Percentiles rank a stretch among this genome's conserved stretches.
Conservation (phyloP, 2,888 invertebrate species). For the Steromphala cineraria region DNA sequence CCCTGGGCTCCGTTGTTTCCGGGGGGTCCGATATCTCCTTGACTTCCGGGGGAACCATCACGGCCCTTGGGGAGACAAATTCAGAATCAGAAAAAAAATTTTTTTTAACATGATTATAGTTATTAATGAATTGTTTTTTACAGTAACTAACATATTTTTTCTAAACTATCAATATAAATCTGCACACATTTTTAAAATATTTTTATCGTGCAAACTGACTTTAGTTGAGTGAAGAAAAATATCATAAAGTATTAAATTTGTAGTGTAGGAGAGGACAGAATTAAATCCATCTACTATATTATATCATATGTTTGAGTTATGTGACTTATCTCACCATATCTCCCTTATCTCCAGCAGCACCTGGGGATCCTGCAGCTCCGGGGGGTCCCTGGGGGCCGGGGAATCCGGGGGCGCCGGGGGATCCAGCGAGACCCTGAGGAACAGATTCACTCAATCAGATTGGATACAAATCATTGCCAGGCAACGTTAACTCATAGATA, state of each 20-base stretch:
- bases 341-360: slow-evolving; percentile 42
- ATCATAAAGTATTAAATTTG: too few relatives aligned
- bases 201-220: too few relatives aligned
- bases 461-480: too few relatives aligned
- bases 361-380: slow-evolving; percentile 43
- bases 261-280: too few relatives aligned
- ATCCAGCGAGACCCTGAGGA: slow-evolving; percentile 82
- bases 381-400: slow-evolving; percentile 60
- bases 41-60: slow-evolving; percentile 50
- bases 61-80: slow-evolving; percentile 48
- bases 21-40: slow-evolving; percentile 55
- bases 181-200: too few relatives aligned
- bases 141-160: too few relatives aligned
- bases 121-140: too few relatives aligned
- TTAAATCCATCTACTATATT: too few relatives aligned
- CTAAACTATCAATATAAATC: too few relatives aligned
- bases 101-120: too few relatives aligned
- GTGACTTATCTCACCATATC: slow-evolving; percentile 6
- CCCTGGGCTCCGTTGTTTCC: slow-evolving; percentile 76
- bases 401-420: slow-evolving; percentile 59
- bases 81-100: neutral
- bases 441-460: slow-evolving; percentile 78
- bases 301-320: neutral
- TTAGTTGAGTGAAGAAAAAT: too few relatives aligned
- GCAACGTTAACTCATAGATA: too few relatives aligned